Conservation (phyloP, 2,888 invertebrate species). For the Microchrysa polita region DNA sequence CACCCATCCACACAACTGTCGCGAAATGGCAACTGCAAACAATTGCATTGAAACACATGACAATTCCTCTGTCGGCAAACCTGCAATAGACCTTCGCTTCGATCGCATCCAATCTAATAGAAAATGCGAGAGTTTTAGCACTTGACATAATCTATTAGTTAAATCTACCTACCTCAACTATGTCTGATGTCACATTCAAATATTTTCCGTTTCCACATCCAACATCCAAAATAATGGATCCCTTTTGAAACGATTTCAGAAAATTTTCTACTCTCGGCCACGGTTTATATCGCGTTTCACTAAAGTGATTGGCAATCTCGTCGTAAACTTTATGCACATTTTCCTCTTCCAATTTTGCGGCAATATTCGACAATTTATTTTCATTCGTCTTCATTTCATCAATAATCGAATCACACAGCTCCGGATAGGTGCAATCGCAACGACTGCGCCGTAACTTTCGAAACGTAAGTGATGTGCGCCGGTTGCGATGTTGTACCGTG, state of each 20-base stretch:
- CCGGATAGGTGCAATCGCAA: conserved; percentile 73
- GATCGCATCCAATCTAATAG: conserved; percentile 81
- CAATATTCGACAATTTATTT: conserved; percentile 57
- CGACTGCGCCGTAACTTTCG: conserved; percentile 66
- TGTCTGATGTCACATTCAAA: conserved; percentile 70
- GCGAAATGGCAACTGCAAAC: conserved; percentile 77
- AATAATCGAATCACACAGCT: conserved; percentile 73
- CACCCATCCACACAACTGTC: conserved; percentile 78
- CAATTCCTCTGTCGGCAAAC: conserved; percentile 72
- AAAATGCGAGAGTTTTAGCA: conserved; percentile 43
- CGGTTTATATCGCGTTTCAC: conserved; percentile 90
- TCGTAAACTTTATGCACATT: conserved; percentile 93
- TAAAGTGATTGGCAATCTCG: conserved; percentile 93
- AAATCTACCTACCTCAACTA: conserved; percentile 69
- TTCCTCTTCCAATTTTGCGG: conserved; percentile 74
- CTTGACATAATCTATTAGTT: conserved; percentile 67
- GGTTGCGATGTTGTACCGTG: conserved; percentile 67
- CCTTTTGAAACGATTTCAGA: conserved; percentile 71
- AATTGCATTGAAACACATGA: conserved; percentile 80
- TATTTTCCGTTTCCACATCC: conserved; percentile 99
- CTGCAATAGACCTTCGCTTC: conserved; percentile 73
- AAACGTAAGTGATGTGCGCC: conserved; percentile 88
- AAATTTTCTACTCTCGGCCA: conserved; percentile 94
- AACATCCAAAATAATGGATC: conserved; percentile 84
- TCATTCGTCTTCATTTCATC: conserved; percentile 53